Evolutionary conservation across 2,797 vertebrate genomes (phyloP).

Genomic region (Neosilurus mollespiculum): DNA sequence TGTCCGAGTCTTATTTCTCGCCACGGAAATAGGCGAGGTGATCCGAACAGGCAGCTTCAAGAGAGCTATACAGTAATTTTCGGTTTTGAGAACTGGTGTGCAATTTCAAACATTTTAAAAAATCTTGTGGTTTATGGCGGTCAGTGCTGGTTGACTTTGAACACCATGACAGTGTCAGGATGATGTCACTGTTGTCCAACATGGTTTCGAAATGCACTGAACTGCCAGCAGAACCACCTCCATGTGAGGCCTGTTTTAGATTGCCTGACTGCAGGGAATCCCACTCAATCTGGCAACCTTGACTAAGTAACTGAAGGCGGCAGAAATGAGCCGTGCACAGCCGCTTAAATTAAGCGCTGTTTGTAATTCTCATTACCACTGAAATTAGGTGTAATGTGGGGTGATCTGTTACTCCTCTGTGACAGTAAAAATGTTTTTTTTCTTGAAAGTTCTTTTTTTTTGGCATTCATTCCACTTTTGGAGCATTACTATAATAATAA

Average conservation of each 20-base stretch:
- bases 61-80: too few species aligned
- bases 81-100: too few species aligned
- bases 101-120: too few species aligned
- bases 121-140: too few species aligned
- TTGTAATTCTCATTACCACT: conserved; percentile 1
- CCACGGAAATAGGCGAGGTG: too few species aligned
- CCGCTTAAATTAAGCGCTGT: not conserved
- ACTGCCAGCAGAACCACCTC: too few species aligned
- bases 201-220: too few species aligned
- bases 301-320: not conserved
- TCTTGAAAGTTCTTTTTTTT: not conserved
- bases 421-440: not conserved
- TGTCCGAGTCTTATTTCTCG: too few species aligned
- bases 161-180: too few species aligned
- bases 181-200: too few species aligned
- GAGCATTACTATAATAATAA: not conserved
- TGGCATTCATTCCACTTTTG: not conserved
- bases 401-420: not conserved
- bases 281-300: not conserved
- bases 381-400: not conserved
- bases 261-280: not conserved
- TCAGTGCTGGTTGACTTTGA: too few species aligned
- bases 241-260: not conserved
- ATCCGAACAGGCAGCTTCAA: too few species aligned
- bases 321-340: not conserved